phyloP scores from a whole-genome alignment of 2,888 invertebrate species.

The Prenolepis imparis region DNA sequence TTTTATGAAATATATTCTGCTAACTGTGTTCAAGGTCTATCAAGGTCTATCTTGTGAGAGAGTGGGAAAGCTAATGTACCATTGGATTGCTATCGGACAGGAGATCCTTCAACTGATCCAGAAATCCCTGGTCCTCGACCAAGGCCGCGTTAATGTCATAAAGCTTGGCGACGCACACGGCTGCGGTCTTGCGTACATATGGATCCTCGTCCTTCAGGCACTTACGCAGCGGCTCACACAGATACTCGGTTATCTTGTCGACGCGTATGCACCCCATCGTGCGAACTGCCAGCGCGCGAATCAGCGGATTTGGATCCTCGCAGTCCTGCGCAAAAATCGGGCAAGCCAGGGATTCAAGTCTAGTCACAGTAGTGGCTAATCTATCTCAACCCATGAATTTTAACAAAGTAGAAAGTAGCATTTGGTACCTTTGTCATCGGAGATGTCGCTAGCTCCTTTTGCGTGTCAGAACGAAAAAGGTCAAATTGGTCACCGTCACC shows the following conservation, averaged over 20 bases:
- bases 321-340: conserved; percentile 93
- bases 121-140: conserved; percentile 95
- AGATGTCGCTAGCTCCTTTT: conserved; percentile 86
- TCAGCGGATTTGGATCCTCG: conserved; percentile 99
- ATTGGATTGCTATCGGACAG: conserved; percentile 99
- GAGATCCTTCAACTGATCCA: conserved; percentile 98
- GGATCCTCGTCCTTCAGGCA: conserved; percentile 98
- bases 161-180: conserved; percentile 99
- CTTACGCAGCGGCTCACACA: conserved; percentile 98
- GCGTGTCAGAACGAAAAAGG: conserved; percentile 87
- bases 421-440: conserved; percentile 86
- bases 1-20: conserved; percentile 20
- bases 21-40: not conserved
- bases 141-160: conserved; percentile 95
- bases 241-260: conserved; percentile 99
- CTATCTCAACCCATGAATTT: conserved; percentile 84
- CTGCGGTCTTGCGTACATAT: conserved; percentile 99
- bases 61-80: conserved; percentile 87
- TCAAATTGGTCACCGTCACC: conserved; percentile 87
- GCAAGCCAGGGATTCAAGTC: conserved; percentile 87
- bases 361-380: conserved; percentile 85
- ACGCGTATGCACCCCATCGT: conserved; percentile 99
- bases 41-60: not conserved
- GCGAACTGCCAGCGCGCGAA: conserved; percentile 98
- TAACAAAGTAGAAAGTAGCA: conserved; percentile 82